phyloP scores from a whole-genome alignment of 2,113 vertebrate species.

The Oenanthe oenanthe region DNA sequence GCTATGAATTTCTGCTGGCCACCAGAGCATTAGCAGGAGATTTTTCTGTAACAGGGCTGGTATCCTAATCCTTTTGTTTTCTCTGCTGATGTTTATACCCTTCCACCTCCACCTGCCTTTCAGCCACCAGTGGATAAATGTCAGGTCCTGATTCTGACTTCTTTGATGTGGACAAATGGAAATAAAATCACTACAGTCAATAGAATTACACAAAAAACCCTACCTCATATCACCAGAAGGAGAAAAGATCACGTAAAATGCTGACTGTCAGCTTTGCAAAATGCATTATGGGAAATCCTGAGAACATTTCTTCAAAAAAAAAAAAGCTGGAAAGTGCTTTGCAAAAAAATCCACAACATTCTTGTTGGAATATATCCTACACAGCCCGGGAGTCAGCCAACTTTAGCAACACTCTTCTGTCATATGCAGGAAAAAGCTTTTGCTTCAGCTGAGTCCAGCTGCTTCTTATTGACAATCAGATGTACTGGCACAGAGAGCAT shows the following conservation, averaged over 20 bases:
- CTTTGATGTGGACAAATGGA: neutral
- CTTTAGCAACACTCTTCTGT: slow-evolving; percentile 37
- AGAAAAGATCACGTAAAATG: neutral
- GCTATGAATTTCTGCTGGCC: neutral
- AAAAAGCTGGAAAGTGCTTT: neutral
- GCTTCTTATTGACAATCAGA: slow-evolving; percentile 46
- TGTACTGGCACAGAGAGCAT: slow-evolving; percentile 30
- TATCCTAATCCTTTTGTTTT: neutral
- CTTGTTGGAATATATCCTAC: slow-evolving; percentile 4
- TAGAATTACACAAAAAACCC: neutral
- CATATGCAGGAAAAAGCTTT: slow-evolving; percentile 35
- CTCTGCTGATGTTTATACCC: neutral
- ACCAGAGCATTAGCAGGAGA: neutral
- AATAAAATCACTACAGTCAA: neutral
- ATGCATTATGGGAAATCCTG: neutral
- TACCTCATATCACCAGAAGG: neutral
- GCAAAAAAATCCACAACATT: neutral
- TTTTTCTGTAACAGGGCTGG: neutral
- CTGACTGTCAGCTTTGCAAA: neutral
- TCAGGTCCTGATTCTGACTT: neutral
- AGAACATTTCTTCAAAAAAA: neutral
- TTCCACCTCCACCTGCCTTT: neutral
- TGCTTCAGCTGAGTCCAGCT: slow-evolving; percentile 51
- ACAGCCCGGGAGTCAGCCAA: neutral
- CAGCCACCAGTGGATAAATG: neutral